Evolutionary conservation across 2,797 vertebrate genomes (phyloP).

Genomic region (Enoplosus armatus): DNA sequence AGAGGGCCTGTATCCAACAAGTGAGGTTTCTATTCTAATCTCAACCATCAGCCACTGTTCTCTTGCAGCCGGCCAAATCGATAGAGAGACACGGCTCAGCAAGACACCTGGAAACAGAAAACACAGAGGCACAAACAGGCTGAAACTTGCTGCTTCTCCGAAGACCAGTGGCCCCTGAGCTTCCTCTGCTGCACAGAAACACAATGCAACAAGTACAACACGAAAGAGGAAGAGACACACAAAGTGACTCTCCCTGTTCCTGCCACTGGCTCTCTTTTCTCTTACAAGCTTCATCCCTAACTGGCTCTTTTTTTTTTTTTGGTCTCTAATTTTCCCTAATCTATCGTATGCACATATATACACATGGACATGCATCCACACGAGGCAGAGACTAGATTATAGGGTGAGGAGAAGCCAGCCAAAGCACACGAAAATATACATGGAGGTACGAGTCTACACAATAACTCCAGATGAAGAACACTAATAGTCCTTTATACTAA

Average conservation of each 20-base stretch:
- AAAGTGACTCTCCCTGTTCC: constrained; percentile 26
- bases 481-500: constrained; percentile 67
- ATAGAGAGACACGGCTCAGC: constrained; percentile 65
- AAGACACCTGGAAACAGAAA: constrained; percentile 63
- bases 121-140: constrained; percentile 53
- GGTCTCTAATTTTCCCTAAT: constrained; percentile 46
- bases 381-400: constrained; percentile 54
- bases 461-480: constrained; percentile 66
- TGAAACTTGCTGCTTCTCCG: constrained; percentile 57
- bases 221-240: constrained; percentile 21
- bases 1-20: constrained; percentile 48
- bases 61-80: constrained; percentile 68
- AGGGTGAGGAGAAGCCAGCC: constrained; percentile 39
- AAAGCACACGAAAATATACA: constrained; percentile 62
- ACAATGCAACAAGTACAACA: constrained; percentile 52
- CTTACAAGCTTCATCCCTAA: constrained; percentile 39
- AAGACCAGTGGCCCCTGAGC: constrained; percentile 49
- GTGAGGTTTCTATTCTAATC: constrained; percentile 75
- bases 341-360: constrained; percentile 26
- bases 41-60: constrained; percentile 66
- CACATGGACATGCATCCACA: constrained; percentile 46
- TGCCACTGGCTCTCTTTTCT: constrained; percentile 46
- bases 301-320: constrained; percentile 30
- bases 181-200: constrained; percentile 46
- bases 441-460: constrained; percentile 52